These are phyloP conservation scores for Malurus alboscapulatus DNA, from an alignment of 2,113 vertebrate species.

Conservation along the genomic window DNA sequence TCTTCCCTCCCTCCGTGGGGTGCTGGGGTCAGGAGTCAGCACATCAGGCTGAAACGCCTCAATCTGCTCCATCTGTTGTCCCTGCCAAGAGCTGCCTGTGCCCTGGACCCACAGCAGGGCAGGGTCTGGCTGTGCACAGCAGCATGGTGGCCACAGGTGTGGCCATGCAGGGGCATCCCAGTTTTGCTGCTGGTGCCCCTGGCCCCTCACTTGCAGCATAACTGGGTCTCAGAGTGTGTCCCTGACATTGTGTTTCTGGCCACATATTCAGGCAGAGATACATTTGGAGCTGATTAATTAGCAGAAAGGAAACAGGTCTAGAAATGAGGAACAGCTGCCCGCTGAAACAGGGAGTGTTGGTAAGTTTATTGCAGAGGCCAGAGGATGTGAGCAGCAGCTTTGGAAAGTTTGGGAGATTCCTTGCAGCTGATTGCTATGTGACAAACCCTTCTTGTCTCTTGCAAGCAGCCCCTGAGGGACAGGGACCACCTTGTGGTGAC, in stretches of 20 bases:
- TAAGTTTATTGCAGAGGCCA: conserved; percentile 27
- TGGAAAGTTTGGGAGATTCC: neutral
- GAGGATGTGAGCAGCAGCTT: neutral
- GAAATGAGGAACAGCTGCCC: conserved; percentile 48
- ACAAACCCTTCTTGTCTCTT: neutral
- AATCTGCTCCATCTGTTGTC: rapidly evolving
- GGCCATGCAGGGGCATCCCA: neutral
- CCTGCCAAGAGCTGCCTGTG: neutral
- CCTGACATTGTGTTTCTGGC: neutral
- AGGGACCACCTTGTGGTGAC: neutral
- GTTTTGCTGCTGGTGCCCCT: neutral
- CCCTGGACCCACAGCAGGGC: rapidly evolving
- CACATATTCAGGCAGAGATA: neutral
- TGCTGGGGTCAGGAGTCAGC: neutral
- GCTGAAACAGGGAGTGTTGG: neutral
- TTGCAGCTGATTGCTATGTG: neutral
- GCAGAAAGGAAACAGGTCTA: conserved; percentile 19
- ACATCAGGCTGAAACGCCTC: neutral
- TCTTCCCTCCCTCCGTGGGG: neutral
- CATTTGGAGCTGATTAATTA: conserved; percentile 63
- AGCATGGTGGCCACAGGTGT: neutral
- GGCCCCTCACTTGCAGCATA: neutral
- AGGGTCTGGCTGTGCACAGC: neutral
- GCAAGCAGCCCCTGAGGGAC: neutral
- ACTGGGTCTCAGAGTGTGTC: neutral